phyloP scores from a whole-genome alignment of 1,140 invertebrate species.

The Mamestra configurata region DNA sequence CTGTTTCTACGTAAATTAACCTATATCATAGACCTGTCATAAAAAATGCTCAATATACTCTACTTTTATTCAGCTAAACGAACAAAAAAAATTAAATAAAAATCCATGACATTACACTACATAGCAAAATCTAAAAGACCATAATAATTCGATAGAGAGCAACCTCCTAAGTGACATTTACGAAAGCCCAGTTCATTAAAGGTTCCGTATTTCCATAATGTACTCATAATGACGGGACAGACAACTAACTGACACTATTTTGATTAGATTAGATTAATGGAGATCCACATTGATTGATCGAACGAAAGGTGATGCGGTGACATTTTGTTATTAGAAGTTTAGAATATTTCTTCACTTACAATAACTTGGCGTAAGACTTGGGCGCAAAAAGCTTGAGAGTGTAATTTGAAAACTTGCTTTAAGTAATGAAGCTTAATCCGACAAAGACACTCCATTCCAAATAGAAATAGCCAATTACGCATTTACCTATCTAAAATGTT shows the following conservation, averaged over 20 bases:
- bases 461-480: too few species aligned
- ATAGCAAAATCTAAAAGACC: too few species aligned
- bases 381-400: slow-evolving; percentile 6
- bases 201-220: neutral
- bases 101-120: too few species aligned
- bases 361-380: neutral
- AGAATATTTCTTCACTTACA: slow-evolving; percentile 16
- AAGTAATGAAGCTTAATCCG: too few species aligned
- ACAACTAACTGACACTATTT: slow-evolving; percentile 15
- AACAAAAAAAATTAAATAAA: too few species aligned
- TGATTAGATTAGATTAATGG: slow-evolving; percentile 37
- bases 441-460: too few species aligned
- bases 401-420: neutral
- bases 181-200: slow-evolving; percentile 20
- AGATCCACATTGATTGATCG: slow-evolving; percentile 29
- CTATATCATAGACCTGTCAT: too few species aligned
- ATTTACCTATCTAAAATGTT: too few species aligned
- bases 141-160: too few species aligned
- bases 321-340: slow-evolving; percentile 19
- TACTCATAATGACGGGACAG: slow-evolving; percentile 18
- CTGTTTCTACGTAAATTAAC: too few species aligned
- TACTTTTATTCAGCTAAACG: too few species aligned
- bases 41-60: too few species aligned
- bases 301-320: slow-evolving; percentile 17
- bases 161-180: neutral